Percentiles rank a stretch among this genome's conserved stretches.
phyloP scores from a whole-genome alignment of 2,797 vertebrate species.

The Poeciliopsis paucimaculata region DNA sequence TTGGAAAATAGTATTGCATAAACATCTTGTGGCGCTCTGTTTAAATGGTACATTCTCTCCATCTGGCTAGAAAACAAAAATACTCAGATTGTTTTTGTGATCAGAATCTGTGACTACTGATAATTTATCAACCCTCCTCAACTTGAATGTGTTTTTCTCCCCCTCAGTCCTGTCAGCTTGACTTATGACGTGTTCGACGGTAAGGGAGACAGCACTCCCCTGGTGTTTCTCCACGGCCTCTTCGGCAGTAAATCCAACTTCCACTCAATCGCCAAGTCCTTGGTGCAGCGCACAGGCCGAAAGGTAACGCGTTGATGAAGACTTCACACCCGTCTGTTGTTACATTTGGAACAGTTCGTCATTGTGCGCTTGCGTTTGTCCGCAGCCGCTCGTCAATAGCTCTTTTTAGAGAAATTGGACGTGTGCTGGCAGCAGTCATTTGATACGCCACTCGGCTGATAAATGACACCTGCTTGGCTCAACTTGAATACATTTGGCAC shows the following conservation, averaged over 20 bases:
- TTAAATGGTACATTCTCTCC: background rate
- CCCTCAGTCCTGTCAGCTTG: slow-evolving; percentile 83
- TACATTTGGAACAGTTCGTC: slow-evolving; percentile 9
- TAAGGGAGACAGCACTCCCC: slow-evolving; percentile 77
- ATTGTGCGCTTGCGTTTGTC: slow-evolving; percentile 15
- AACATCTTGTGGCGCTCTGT: background rate
- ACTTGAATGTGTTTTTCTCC: background rate
- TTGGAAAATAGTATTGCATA: background rate
- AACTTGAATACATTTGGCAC: background rate
- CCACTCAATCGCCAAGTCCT: slow-evolving; percentile 86
- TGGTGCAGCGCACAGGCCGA: slow-evolving; percentile 87
- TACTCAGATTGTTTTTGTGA: background rate
- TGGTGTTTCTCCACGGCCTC: slow-evolving; percentile 94
- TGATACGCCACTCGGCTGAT: slow-evolving; percentile 12
- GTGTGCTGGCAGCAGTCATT: slow-evolving; percentile 25
- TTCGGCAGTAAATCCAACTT: slow-evolving; percentile 94
- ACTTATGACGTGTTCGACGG: slow-evolving; percentile 87
- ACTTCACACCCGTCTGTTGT: slow-evolving; percentile 19
- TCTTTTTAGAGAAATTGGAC: slow-evolving; percentile 8
- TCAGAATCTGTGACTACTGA: background rate
- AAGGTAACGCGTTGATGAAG: slow-evolving; percentile 84
- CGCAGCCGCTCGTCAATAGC: slow-evolving; percentile 2
- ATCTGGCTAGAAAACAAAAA: background rate
- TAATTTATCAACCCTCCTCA: background rate
- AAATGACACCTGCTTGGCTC: slow-evolving; percentile 1